Evolutionary conservation across 1,140 invertebrate species (phyloP).

Genomic region (Calosoma granatense): DNA sequence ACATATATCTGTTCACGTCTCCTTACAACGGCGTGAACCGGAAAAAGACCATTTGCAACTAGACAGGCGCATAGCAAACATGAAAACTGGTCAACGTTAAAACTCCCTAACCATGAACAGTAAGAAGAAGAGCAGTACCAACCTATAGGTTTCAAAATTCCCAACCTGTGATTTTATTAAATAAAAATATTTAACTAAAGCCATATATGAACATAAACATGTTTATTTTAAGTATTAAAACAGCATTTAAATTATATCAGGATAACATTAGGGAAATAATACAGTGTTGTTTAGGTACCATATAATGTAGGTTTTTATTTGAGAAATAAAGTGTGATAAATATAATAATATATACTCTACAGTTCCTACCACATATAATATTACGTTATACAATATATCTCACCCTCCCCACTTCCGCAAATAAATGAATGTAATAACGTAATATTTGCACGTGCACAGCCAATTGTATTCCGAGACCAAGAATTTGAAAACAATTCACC

Average conservation of each 20-base stretch:
- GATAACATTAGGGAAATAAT: no score
- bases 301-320: not conserved
- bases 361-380: not conserved
- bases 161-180: no score
- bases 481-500: no score
- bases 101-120: not conserved
- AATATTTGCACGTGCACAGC: not conserved
- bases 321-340: not conserved
- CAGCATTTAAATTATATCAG: no score
- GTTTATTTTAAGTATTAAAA: no score
- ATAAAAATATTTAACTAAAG: no score
- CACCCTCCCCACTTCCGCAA: no score
- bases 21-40: conserved; percentile 29
- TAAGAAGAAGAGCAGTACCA: not conserved
- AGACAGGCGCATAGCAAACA: not conserved
- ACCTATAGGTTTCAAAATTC: not conserved
- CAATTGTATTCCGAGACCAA: no score
- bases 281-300: no score
- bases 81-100: not conserved
- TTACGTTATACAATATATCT: not conserved
- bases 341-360: conserved; percentile 1
- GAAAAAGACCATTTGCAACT: conserved; percentile 30
- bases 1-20: conserved; percentile 28
- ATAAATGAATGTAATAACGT: not conserved
- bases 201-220: no score